These are phyloP conservation scores for Willowsia nigromaculata DNA, from an alignment of 2,888 invertebrate species.

Conservation along the genomic window DNA sequence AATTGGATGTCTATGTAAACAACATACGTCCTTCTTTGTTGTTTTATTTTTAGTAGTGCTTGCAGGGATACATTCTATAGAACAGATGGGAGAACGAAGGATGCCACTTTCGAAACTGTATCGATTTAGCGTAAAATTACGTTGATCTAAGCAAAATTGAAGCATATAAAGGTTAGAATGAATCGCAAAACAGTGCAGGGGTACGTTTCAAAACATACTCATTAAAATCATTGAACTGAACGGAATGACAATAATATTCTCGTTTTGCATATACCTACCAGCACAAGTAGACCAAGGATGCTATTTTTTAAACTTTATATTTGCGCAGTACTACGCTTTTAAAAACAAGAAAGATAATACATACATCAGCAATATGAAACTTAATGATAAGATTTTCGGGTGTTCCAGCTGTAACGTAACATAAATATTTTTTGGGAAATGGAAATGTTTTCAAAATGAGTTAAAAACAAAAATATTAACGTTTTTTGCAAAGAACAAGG, in stretches of 20 bases:
- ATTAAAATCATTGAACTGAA: slow-evolving; percentile 21
- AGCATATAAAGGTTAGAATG: too few relatives aligned
- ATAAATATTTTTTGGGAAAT: too few relatives aligned
- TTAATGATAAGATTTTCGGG: too few relatives aligned
- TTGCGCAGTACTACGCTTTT: neutral
- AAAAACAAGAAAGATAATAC: neutral
- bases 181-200: neutral
- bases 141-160: neutral
- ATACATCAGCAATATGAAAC: too few relatives aligned
- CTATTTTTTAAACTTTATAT: neutral
- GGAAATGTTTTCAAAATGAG: too few relatives aligned
- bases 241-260: neutral
- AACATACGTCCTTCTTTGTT: neutral
- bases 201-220: neutral
- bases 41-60: neutral
- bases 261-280: neutral
- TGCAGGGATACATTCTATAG: neutral
- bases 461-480: too few relatives aligned
- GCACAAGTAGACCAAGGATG: neutral
- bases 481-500: too few relatives aligned
- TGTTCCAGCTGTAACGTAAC: too few relatives aligned
- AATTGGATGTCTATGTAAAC: neutral
- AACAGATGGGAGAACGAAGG: neutral
- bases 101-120: neutral
- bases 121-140: neutral